Percentiles rank a stretch among this genome's conserved stretches.
phyloP scores from a whole-genome alignment of 2,113 vertebrate species.

The Crotalus horridus region DNA sequence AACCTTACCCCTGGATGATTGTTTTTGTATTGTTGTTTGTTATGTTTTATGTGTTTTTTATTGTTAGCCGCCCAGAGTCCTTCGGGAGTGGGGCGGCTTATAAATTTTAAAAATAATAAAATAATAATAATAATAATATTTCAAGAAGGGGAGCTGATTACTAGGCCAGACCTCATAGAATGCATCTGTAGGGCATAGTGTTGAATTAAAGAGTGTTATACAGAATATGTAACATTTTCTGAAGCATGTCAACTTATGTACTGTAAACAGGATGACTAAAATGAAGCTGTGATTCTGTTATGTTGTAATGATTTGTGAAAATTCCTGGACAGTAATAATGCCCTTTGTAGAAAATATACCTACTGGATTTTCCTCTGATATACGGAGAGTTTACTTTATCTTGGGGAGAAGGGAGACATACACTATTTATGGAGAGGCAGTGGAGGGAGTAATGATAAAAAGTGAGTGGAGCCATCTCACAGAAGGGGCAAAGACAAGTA shows the following conservation, averaged over 20 bases:
- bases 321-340: neutral
- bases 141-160: neutral
- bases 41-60: no score
- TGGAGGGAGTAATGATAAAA: neutral
- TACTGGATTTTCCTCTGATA: no score
- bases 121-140: no score
- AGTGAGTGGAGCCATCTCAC: neutral
- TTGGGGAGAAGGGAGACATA: neutral
- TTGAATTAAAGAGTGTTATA: neutral
- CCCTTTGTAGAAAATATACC: neutral
- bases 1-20: no score
- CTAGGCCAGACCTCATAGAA: neutral
- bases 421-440: neutral
- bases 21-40: no score
- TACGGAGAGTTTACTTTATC: neutral
- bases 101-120: no score
- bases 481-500: neutral
- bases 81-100: no score
- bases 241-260: neutral
- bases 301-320: neutral
- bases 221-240: neutral
- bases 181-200: neutral
- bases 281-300: neutral
- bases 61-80: no score
- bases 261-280: neutral